A percentile compares a stretch with the other conserved stretches of the same genome.
Conservation (phyloP, 2,888 invertebrate species). For the Chymomyza caudatula region DNA sequence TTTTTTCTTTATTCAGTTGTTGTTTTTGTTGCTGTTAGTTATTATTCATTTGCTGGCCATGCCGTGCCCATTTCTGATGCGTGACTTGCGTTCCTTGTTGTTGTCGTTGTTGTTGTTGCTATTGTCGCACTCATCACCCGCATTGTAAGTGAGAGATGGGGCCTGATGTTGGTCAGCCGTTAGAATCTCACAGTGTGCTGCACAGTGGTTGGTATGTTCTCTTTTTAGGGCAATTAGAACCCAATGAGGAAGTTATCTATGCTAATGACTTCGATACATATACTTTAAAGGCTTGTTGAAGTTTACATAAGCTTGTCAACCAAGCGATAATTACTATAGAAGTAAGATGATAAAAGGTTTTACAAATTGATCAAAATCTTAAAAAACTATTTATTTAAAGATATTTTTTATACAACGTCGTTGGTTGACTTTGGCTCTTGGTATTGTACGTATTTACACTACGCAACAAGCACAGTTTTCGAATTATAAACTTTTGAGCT, state of each 20-base stretch:
- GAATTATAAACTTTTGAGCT: too few species aligned
- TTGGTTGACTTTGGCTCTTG: too few species aligned
- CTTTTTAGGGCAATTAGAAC: conserved; percentile 61
- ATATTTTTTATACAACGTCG: too few species aligned
- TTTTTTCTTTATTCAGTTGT: conserved; percentile 40
- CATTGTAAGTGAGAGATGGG: neutral
- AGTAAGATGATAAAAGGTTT: conserved; percentile 2
- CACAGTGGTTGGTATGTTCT: conserved; percentile 51
- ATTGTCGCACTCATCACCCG: conserved; percentile 14
- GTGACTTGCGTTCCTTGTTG: conserved; percentile 60
- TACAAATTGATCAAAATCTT: neutral
- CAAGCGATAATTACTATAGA: conserved; percentile 32
- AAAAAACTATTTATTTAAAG: neutral
- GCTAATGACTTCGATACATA: conserved; percentile 58
- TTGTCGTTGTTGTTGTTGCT: conserved; percentile 20
- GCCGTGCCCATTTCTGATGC: conserved; percentile 68
- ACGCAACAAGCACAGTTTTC: too few species aligned
- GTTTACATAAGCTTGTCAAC: neutral
- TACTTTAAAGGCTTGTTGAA: neutral
- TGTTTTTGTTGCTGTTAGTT: conserved; percentile 29
- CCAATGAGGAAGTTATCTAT: conserved; percentile 59
- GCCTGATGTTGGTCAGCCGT: conserved; percentile 33
- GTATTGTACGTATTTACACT: too few species aligned
- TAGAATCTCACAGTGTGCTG: conserved; percentile 33
- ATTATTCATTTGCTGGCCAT: conserved; percentile 38